Base-by-base conservation (phyloP, 2,113 vertebrate species). In the Catharus minimus region DNA sequence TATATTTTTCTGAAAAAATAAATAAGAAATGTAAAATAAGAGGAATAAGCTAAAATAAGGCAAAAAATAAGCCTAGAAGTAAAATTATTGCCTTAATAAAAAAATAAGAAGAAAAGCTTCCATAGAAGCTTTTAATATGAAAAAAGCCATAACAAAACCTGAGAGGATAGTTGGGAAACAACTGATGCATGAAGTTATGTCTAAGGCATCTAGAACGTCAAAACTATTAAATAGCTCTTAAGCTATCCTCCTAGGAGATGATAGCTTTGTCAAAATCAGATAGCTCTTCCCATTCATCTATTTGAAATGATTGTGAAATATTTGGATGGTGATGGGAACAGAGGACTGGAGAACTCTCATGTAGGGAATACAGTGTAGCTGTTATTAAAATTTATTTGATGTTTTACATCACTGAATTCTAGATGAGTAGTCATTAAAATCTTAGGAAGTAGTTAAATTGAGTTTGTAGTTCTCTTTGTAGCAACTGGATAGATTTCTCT, bases 361-460 rank as follows among this genome's bases (percentile, higher is more conserved):
- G 38, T 30, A 64, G 20, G 60, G 65, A 86, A 64, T 47, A 72
- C 61, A 86, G 53, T 50, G 65, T 41, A 77, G 50, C 39, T 81
- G 15, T 91, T 92, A 87, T 43, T 77, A 81, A 81, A 71, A 88
- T 91, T 90, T 93, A 93, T 93, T 93, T 78, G 57, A 83, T 83
- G 46, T 68, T 91, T 86, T 83, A 83, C 53, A 58, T 91, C 38
- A 84, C 56, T 82, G 67, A 67, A 52, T 71, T 88, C 92, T 44
- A 74, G 44, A 89, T 64, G 8, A 83, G 23, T 71, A 77, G 27
- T 88, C 67, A 64, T 86, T 89, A 82, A 82, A 92, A 62, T 89
- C 56, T 58, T 43, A 74, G 64, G 67, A 89, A 72, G 50, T 85
- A 75, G 71, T 87, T 90, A 92, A 92, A 52, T 38, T 89, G 79